Evolutionary conservation across 2,797 vertebrate genomes (phyloP), one percentile per base, ranked within the genome.

Genomic region (Epinephelus coioides): DNA sequence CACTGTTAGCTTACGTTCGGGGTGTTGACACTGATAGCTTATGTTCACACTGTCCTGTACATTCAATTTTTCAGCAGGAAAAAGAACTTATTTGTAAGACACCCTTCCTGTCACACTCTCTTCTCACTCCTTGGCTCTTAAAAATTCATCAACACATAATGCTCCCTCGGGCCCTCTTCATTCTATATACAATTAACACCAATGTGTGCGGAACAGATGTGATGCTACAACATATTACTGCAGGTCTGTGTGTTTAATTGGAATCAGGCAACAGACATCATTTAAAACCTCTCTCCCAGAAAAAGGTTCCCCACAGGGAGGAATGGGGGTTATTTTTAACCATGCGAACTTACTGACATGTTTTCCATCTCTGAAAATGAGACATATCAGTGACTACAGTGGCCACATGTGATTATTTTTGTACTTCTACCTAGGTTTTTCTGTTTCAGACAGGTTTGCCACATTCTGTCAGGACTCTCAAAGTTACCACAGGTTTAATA

Each of bases 211-310:
- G 59, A 87, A 59, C 69, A 86, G 78, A 88, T 82, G 77, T 78
- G 80, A 61, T 43, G 59, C 56, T 81, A 61, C 69, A 66, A 54
- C 40, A 72, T 79, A 61, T 76, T 75, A 85, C 55, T 75, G 79
- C 81, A 51, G 5, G n/a, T 71, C 53, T 86, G 79, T 68, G 78
- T 68, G n/a, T 87, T 88, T 87, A 83, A 87, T 80, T 89, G 66
- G 67, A 86, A 75, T 54, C 30, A 3, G 27, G 49, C 56, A 70
- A 59, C 38, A 69, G 70, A 84, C 46, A 40, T 78, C 57, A 78
- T 89, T 79, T 79, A 83, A 84, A 78, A 87, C 5, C 54, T 63
- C 50, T 64, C 59, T 76, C 66, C 5, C 51, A 54, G 72, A 80
- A 86, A 38, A 34, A 34, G 23, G 18, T 55, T 76, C 74, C 61